Evolutionary conservation across 2,113 vertebrate species (phyloP).

Genomic region (Channa maculata): DNA sequence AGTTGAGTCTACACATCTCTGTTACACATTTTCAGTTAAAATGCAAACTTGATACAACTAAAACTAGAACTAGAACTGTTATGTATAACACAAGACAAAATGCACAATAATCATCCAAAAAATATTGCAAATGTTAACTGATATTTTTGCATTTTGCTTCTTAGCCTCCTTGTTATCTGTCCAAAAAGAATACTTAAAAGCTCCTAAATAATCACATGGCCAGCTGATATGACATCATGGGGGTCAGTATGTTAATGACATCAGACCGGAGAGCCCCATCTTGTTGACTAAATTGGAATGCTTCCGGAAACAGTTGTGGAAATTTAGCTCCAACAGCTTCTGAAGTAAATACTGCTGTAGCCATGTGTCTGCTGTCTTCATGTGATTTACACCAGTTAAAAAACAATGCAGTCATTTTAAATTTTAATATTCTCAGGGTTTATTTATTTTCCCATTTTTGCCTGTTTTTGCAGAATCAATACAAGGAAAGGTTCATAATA

Average conservation of each 20-base stretch:
- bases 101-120: no score
- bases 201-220: constrained; percentile 16
- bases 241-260: constrained; percentile 31
- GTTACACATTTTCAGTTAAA: no score
- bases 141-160: background rate
- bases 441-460: background rate
- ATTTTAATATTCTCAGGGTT: background rate
- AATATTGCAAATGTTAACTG: background rate
- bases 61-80: no score
- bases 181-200: constrained; percentile 2
- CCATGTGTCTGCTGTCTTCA: background rate
- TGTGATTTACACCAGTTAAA: background rate
- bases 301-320: background rate
- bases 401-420: background rate
- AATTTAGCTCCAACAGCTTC: background rate
- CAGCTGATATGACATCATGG: constrained; percentile 43
- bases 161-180: constrained; percentile 20
- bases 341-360: background rate
- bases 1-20: no score
- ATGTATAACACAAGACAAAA: no score
- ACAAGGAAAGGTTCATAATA: background rate
- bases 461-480: background rate
- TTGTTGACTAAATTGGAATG: background rate
- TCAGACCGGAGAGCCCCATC: background rate
- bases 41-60: no score